These are phyloP conservation scores for Lacanobia wlatinum DNA, from an alignment of 2,888 invertebrate species.

Conservation along the genomic window DNA sequence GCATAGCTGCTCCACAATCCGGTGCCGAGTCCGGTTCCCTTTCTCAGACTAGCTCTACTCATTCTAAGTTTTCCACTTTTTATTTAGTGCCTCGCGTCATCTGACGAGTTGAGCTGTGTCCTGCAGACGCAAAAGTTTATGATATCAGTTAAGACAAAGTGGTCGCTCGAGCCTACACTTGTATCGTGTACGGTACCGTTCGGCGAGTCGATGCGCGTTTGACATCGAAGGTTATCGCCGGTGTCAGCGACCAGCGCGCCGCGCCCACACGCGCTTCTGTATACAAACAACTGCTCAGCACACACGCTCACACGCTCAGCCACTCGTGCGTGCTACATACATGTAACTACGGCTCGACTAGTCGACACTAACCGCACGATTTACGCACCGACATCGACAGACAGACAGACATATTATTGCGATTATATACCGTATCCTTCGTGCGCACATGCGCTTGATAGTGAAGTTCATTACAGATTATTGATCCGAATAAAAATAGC, in stretches of 20 bases:
- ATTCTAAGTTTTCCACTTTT: slow-evolving; percentile 23
- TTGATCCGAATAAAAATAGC: slow-evolving; percentile 74
- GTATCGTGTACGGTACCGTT: slow-evolving; percentile 73
- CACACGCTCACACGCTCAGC: slow-evolving; percentile 74
- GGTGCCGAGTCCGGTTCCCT: slow-evolving; percentile 63
- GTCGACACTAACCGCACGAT: slow-evolving; percentile 48
- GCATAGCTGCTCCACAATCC: slow-evolving; percentile 60
- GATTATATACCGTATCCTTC: slow-evolving; percentile 73
- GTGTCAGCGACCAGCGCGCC: slow-evolving; percentile 88
- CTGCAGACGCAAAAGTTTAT: slow-evolving; percentile 11
- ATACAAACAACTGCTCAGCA: slow-evolving; percentile 80
- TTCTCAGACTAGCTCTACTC: slow-evolving; percentile 39
- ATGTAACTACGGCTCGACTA: slow-evolving; percentile 32
- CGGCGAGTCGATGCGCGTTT: slow-evolving; percentile 80
- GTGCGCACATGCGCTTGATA: slow-evolving; percentile 78
- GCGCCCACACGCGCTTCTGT: slow-evolving; percentile 87
- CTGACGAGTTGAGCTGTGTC: background rate
- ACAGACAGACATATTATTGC: slow-evolving; percentile 65
- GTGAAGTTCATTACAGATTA: slow-evolving; percentile 79
- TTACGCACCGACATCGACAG: slow-evolving; percentile 54
- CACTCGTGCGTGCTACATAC: slow-evolving; percentile 45
- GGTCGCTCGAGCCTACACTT: slow-evolving; percentile 57
- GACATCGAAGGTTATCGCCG: slow-evolving; percentile 89
- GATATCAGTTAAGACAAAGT: slow-evolving; percentile 34
- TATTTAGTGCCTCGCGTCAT: background rate